Percentiles rank a stretch among this genome's conserved stretches.
Conservation (phyloP, 2,888 invertebrate species). For the Microctonus aethiopoides region DNA sequence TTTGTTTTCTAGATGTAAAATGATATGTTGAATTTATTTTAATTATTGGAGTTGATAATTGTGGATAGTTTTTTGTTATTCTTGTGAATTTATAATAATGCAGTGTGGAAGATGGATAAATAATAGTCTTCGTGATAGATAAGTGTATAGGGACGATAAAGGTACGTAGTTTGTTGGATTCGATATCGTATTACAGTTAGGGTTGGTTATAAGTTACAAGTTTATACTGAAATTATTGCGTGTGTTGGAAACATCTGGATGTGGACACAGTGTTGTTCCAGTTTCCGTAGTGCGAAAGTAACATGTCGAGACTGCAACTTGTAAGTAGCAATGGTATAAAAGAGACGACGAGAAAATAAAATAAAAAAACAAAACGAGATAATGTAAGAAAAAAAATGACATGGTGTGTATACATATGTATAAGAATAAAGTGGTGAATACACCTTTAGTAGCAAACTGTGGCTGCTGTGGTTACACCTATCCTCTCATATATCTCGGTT, state of each 20-base stretch:
- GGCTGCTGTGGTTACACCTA: not conserved
- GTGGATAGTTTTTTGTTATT: too few species aligned
- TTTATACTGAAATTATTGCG: too few species aligned
- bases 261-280: conserved; percentile 47
- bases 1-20: too few species aligned
- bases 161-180: not conserved
- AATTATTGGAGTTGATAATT: too few species aligned
- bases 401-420: too few species aligned
- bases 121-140: not conserved
- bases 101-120: too few species aligned
- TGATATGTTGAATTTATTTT: too few species aligned
- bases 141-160: not conserved
- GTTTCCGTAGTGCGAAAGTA: conserved; percentile 45
- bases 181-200: conserved; percentile 48
- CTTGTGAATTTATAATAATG: too few species aligned
- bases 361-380: not conserved
- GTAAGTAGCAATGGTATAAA: conserved; percentile 28
- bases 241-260: conserved; percentile 36
- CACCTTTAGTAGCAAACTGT: not conserved
- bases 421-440: conserved; percentile 32
- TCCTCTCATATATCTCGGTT: not conserved
- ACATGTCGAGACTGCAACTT: conserved; percentile 28
- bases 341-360: conserved; percentile 13
- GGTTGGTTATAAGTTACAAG: too few species aligned
- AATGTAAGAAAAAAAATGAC: conserved; percentile 8